These are phyloP conservation scores for Oxyteleia sp. DNA, from an alignment of 2,888 invertebrate species.

Conservation along the genomic window DNA sequence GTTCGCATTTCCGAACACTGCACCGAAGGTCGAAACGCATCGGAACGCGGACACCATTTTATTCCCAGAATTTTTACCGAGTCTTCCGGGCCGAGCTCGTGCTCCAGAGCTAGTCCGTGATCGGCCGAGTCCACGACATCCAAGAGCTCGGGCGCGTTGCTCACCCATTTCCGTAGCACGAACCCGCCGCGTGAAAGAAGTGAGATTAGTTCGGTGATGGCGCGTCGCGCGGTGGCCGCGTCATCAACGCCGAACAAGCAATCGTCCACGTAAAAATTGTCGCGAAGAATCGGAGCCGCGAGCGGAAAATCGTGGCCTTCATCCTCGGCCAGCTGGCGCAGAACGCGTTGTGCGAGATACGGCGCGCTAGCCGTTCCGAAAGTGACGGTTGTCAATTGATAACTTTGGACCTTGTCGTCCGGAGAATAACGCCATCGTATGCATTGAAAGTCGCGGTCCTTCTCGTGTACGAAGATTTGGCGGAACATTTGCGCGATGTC, in stretches of 20 bases:
- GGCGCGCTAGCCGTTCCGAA: neutral
- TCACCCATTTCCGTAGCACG: neutral
- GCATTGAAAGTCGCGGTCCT: neutral
- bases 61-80: neutral
- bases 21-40: neutral
- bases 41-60: neutral
- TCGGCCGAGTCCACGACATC: neutral
- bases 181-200: neutral
- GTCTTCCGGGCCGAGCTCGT: neutral
- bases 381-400: neutral
- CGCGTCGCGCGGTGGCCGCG: no score
- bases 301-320: slow-evolving; percentile 11
- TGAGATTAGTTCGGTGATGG: neutral
- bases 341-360: neutral
- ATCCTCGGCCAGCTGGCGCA: slow-evolving; percentile 1
- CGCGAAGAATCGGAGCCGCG: neutral
- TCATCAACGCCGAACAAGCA: slow-evolving; percentile 1
- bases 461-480: neutral
- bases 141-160: neutral
- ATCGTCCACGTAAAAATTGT: slow-evolving; percentile 12
- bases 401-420: neutral
- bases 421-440: neutral
- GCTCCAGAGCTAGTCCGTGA: neutral
- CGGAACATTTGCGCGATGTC: slow-evolving; percentile 52
- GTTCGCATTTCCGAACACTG: neutral